Conservation (phyloP, 1,140 invertebrate species). For the Rhopalosiphum maidis region DNA sequence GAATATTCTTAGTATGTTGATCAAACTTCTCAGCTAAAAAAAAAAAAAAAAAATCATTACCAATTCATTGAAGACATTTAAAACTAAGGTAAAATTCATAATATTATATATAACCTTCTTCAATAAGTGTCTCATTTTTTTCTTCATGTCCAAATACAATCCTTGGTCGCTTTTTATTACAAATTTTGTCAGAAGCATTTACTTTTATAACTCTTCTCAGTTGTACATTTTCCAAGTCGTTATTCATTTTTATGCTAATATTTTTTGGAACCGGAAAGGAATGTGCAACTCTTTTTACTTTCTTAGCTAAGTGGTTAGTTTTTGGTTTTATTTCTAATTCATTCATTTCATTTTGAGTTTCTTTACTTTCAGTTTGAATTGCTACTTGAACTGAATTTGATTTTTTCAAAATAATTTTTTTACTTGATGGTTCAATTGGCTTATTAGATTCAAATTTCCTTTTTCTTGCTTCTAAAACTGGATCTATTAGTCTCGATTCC, state of each 20-base stretch:
- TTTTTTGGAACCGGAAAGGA: background rate
- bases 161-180: slow-evolving; percentile 42
- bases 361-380: slow-evolving; percentile 49
- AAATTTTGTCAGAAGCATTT: background rate
- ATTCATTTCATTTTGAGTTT: background rate
- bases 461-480: slow-evolving; percentile 57
- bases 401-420: slow-evolving; percentile 56
- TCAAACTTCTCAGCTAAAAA: slow-evolving; percentile 12
- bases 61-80: background rate
- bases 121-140: background rate
- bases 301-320: background rate
- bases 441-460: slow-evolving; percentile 58
- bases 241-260: slow-evolving; percentile 23
- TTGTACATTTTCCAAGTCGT: background rate
- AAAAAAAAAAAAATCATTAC: background rate
- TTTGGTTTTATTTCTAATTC: slow-evolving; percentile 20
- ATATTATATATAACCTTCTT: slow-evolving; percentile 26
- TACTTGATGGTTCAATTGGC: slow-evolving; percentile 47
- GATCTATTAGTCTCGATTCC: slow-evolving; percentile 22
- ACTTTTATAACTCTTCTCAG: slow-evolving; percentile 39
- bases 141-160: slow-evolving; percentile 35
- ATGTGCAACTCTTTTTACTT: background rate
- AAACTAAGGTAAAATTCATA: background rate
- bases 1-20: background rate
- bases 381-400: slow-evolving; percentile 52